Conservation (phyloP, 2,113 vertebrate species). For the Mobula hypostoma region DNA sequence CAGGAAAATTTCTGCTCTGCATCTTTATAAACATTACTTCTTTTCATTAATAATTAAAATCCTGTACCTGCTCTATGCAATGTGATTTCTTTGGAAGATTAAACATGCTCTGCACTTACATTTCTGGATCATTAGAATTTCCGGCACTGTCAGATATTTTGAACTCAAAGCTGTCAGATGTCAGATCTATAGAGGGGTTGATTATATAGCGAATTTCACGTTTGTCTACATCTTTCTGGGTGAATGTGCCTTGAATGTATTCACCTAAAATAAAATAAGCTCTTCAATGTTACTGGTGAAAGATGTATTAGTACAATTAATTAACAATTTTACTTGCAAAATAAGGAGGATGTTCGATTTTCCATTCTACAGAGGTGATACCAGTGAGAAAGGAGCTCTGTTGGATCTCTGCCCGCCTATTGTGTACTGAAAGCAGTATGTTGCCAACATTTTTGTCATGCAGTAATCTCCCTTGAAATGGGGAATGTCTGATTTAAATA, state of each 20-base stretch:
- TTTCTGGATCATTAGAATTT: conserved; percentile 53
- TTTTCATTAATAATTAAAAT: background rate
- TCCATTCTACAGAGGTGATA: background rate
- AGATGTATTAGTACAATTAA: background rate
- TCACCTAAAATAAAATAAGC: conserved; percentile 49
- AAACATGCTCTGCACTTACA: conserved; percentile 43
- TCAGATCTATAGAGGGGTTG: conserved; percentile 51
- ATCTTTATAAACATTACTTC: too few relatives aligned
- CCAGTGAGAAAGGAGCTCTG: background rate
- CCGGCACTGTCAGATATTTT: conserved; percentile 55
- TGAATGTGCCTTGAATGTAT: conserved; percentile 53
- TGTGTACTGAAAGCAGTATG: background rate
- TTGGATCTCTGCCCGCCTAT: background rate
- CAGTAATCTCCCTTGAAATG: background rate
- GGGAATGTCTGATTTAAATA: background rate
- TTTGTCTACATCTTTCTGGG: conserved; percentile 56
- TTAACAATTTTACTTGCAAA: background rate
- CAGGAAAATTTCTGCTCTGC: background rate
- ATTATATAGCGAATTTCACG: conserved; percentile 51
- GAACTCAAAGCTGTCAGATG: conserved; percentile 58
- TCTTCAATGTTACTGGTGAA: background rate
- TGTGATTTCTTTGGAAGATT: background rate
- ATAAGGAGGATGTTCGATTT: background rate
- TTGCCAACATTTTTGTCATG: background rate
- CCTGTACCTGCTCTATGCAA: background rate